Base-by-base conservation (phyloP, 2,113 vertebrate species). In the Columbina picui region DNA sequence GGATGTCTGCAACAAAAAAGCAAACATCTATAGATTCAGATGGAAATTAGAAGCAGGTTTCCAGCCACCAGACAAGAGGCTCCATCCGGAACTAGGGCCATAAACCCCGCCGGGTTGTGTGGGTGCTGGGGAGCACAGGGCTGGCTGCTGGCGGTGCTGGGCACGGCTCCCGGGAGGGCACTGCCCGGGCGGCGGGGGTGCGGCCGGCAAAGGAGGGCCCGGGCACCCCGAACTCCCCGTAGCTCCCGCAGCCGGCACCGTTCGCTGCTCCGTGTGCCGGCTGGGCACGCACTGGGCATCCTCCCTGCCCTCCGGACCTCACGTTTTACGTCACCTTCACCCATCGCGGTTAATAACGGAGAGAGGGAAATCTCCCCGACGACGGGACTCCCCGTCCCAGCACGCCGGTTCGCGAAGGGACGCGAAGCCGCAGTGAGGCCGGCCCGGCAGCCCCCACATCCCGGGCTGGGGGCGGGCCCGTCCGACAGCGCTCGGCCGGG, bases 51-150 rank as follows among this genome's bases (percentile, higher is more conserved):
- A 56, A 52, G 52, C 17, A 5, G 67, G 39, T 89, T 83, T 86
- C 68, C 21, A 80, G 38, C 29, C 53, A 2, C 8, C 4, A 3
- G 34, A 14, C 18, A 10, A 59, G 26, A 43, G 30, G 23, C n/a
- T 39, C 43, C 75, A 23, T 25, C 12, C 15, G 7, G 47, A 36
- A 12, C 38, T 3, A 23, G 8, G 2, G 71, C 77, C 67, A 15
- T 34, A 25, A 52, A 25, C 13, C n/a, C 29, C 2, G 22, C 12
- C 9, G 41, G 25, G 19, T 29, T 5, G 41, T 30, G 23, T 19
- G 5, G 9, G 41, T 0, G 19, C 10, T 0, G 34, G 19, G 64
- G 20, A 19, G 32, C 20, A 2, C 6, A 6, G 16, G 4, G 32
- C 26, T 22, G 41, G 11, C 56, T 6, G 36, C 19, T 6, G 16